Evolutionary conservation across 2,113 vertebrate species (phyloP).

Genomic region (Tapirus terrestris): DNA sequence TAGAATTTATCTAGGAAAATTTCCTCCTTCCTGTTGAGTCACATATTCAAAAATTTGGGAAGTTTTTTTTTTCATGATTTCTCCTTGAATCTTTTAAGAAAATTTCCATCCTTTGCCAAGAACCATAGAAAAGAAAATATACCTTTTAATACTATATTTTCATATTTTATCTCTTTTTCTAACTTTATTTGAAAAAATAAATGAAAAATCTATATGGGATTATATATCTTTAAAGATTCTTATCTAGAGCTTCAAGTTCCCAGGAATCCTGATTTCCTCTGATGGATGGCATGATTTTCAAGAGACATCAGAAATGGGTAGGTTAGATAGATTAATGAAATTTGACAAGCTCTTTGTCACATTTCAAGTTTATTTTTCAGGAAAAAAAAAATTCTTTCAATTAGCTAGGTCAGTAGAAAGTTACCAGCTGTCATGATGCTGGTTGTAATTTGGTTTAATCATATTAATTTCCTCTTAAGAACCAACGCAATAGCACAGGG

Average conservation of each 20-base stretch:
- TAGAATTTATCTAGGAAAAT: not conserved
- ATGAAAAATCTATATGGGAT: not conserved
- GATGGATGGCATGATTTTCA: not conserved
- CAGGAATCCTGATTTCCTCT: not conserved
- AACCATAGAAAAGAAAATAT: not conserved
- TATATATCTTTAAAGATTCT: not conserved
- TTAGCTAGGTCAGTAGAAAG: not conserved
- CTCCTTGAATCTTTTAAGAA: not conserved
- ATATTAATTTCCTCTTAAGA: not conserved
- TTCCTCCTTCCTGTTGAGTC: not conserved
- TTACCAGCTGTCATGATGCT: not conserved
- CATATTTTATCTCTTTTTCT: not conserved
- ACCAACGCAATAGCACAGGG: not conserved
- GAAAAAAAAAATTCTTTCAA: not conserved
- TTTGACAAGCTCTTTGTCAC: not conserved
- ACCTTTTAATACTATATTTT: not conserved
- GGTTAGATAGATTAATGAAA: not conserved
- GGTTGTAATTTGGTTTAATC: not conserved
- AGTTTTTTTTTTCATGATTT: not conserved
- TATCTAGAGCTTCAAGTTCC: not conserved
- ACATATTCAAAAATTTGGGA: not conserved
- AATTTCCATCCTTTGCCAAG: not conserved
- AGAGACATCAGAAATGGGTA: not conserved
- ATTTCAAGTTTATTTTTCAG: not conserved
- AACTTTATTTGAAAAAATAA: not conserved